These are phyloP conservation scores for Callospermophilus lateralis DNA, from an alignment of 2,113 vertebrate genomes.

Conservation along the genomic window DNA sequence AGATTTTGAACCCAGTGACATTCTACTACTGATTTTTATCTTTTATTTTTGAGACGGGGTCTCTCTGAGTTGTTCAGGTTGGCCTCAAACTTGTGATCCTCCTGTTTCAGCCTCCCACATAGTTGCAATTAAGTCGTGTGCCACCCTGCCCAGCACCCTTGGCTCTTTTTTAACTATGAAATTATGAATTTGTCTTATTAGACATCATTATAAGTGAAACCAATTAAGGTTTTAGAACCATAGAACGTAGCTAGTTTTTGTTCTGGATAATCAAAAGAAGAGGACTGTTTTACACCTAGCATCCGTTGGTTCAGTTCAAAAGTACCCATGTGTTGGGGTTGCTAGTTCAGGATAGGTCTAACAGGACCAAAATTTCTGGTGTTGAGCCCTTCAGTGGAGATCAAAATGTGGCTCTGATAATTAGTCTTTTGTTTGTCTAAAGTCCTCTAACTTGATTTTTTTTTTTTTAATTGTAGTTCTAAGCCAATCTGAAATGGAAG, in stretches of 20 bases:
- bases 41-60: no score
- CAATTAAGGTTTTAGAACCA: conserved; percentile 35
- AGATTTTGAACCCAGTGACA: no score
- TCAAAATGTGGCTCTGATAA: conserved; percentile 5
- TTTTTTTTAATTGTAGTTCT: background rate
- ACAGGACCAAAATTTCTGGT: background rate
- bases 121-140: no score
- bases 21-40: no score
- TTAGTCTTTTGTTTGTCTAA: background rate
- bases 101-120: no score
- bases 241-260: conserved; percentile 16
- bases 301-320: conserved; percentile 3
- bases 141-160: no score
- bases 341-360: background rate
- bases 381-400: background rate
- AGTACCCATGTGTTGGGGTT: background rate
- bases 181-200: background rate
- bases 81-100: no score
- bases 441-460: background rate
- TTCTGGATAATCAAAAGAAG: background rate
- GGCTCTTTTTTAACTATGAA: background rate
- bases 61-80: no score
- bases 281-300: background rate
- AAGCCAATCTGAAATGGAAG: background rate
- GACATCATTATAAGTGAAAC: background rate